A percentile compares a stretch with the other conserved stretches of the same genome.
Conservation (phyloP, 2,113 vertebrate genomes). For the Tachysurus fulvidraco region DNA sequence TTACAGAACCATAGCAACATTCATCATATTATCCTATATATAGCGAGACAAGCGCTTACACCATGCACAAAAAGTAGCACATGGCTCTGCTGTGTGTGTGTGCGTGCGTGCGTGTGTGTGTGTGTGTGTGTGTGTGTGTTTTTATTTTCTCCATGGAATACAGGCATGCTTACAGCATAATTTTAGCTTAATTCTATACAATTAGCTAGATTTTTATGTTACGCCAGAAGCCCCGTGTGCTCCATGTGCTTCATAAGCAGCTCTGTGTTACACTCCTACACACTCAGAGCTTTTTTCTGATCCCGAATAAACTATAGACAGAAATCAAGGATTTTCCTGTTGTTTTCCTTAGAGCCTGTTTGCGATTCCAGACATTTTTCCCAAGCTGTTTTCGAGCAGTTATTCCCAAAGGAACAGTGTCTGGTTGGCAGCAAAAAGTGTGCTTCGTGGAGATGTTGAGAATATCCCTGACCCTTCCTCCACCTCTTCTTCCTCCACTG, state of each 20-base stretch:
- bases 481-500: slow-evolving; percentile 44
- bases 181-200: slow-evolving; percentile 36
- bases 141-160: neutral
- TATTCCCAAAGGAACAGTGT: neutral
- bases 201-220: slow-evolving; percentile 16
- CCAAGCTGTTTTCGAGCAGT: neutral
- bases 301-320: neutral
- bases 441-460: slow-evolving; percentile 11
- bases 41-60: neutral
- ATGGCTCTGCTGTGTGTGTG: neutral
- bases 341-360: neutral
- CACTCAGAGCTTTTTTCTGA: neutral
- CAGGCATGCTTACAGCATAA: neutral
- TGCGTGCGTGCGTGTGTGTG: neutral
- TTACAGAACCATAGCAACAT: slow-evolving; percentile 6
- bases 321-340: slow-evolving; percentile 1
- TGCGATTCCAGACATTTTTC: slow-evolving; percentile 4
- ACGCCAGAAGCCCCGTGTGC: neutral
- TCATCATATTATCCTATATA: slow-evolving; percentile 26
- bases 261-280: neutral
- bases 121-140: neutral
- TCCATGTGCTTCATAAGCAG: neutral
- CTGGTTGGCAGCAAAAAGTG: neutral
- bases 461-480: slow-evolving; percentile 38
- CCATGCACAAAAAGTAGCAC: neutral